These are phyloP conservation scores for Nomada fucata DNA, from an alignment of 2,888 invertebrate species.

Conservation along the genomic window DNA sequence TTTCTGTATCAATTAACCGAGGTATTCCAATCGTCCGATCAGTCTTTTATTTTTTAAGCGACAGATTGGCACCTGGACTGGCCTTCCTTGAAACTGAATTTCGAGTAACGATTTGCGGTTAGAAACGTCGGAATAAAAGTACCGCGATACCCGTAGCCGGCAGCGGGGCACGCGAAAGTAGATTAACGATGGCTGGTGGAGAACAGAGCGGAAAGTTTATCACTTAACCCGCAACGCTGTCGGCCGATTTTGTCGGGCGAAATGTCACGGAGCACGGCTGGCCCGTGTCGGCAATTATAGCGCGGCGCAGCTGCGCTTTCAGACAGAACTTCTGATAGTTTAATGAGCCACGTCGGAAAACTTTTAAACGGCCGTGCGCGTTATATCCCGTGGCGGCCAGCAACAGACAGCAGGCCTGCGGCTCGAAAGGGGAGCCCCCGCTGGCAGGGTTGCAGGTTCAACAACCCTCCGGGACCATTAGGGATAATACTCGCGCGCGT, in stretches of 20 bases:
- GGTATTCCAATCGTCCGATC: too few relatives aligned
- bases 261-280: constrained; percentile 5
- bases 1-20: too few relatives aligned
- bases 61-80: too few relatives aligned
- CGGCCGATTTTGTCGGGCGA: constrained; percentile 37
- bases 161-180: background rate
- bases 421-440: constrained; percentile 58
- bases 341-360: constrained; percentile 71
- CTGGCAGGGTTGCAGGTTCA: constrained; percentile 64
- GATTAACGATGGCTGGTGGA: background rate
- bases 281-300: constrained; percentile 57
- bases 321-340: constrained; percentile 71
- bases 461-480: constrained; percentile 61
- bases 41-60: too few relatives aligned
- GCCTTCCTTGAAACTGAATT: too few relatives aligned
- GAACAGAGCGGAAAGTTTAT: constrained; percentile 46
- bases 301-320: constrained; percentile 67
- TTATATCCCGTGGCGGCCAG: constrained; percentile 50
- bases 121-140: background rate
- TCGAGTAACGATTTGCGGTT: background rate
- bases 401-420: constrained; percentile 54
- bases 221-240: constrained; percentile 44
- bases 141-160: background rate
- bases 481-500: constrained; percentile 29
- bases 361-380: constrained; percentile 67